A percentile compares a stretch with the other conserved stretches of the same genome.
These are phyloP conservation scores for Apomyelois bistriatella DNA, from an alignment of 2,888 invertebrate species.

Conservation along the genomic window DNA sequence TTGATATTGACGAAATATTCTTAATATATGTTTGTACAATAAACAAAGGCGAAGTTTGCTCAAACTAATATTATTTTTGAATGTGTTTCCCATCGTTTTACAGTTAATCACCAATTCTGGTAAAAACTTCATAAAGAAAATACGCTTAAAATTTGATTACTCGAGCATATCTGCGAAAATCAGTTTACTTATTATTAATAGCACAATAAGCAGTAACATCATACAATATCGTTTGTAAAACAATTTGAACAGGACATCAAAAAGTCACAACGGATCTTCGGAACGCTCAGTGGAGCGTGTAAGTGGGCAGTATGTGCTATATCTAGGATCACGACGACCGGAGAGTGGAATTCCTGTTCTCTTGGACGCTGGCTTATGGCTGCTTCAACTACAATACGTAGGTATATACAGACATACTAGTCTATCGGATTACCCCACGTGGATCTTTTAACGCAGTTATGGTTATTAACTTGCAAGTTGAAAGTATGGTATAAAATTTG, in stretches of 20 bases:
- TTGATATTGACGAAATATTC: neutral
- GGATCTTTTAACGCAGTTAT: neutral
- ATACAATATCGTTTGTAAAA: neutral
- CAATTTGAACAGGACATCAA: neutral
- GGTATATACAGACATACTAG: neutral
- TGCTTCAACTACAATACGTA: neutral
- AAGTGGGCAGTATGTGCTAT: conserved; percentile 9
- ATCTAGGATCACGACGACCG: conserved; percentile 7
- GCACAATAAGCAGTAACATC: neutral
- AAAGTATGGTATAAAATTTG: too few relatives aligned
- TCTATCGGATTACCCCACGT: neutral
- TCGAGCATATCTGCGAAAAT: too few relatives aligned
- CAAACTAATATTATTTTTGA: too few relatives aligned
- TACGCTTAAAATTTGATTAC: too few relatives aligned
- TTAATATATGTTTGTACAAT: too few relatives aligned
- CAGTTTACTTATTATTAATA: too few relatives aligned
- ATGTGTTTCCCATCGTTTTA: too few relatives aligned
- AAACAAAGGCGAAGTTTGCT: too few relatives aligned
- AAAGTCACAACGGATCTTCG: neutral
- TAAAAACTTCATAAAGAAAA: too few relatives aligned
- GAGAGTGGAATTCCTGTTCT: conserved; percentile 5
- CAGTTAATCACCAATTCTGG: too few relatives aligned
- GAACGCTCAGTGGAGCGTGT: conserved; percentile 1
- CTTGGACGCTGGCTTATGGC: conserved; percentile 1
- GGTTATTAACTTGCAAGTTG: neutral